phyloP scores from a whole-genome alignment of 2,888 invertebrate species.

The Lacanobia wlatinum region DNA sequence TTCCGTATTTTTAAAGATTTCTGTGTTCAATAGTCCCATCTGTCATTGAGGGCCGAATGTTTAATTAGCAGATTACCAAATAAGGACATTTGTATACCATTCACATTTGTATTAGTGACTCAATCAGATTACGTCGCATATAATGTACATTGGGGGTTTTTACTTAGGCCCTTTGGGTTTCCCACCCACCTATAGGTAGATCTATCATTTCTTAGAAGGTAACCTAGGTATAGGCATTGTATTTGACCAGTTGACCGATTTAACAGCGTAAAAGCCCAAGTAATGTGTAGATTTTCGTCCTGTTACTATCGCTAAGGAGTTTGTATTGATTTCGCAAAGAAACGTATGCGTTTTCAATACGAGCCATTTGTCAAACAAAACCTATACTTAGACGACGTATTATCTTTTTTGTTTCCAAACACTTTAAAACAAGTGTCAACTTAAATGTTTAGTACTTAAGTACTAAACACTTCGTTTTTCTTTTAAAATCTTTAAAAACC shows the following conservation, averaged over 20 bases:
- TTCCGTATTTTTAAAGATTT: too few species aligned
- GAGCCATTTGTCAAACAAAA: neutral
- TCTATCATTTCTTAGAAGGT: neutral
- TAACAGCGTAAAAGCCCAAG: conserved; percentile 35
- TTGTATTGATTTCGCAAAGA: conserved; percentile 9
- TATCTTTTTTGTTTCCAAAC: neutral
- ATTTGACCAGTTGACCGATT: conserved; percentile 2
- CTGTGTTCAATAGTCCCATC: too few species aligned
- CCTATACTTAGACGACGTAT: too few species aligned
- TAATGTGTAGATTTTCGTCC: conserved; percentile 18
- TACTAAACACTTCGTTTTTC: too few species aligned
- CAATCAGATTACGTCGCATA: neutral
- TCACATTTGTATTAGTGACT: conserved; percentile 11
- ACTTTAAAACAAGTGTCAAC: too few species aligned
- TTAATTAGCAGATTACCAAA: too few species aligned
- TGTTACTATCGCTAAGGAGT: neutral
- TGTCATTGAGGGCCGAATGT: too few species aligned
- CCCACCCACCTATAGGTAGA: neutral
- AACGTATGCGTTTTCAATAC: neutral
- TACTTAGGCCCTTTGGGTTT: conserved; percentile 12
- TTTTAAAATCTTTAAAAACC: too few species aligned
- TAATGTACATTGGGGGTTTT: conserved; percentile 23
- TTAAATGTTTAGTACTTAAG: too few species aligned
- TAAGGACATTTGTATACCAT: neutral
- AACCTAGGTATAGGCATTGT: neutral